Evolutionary conservation across 2,797 vertebrate genomes (phyloP).

Genomic region (Meriones psammophilus): DNA sequence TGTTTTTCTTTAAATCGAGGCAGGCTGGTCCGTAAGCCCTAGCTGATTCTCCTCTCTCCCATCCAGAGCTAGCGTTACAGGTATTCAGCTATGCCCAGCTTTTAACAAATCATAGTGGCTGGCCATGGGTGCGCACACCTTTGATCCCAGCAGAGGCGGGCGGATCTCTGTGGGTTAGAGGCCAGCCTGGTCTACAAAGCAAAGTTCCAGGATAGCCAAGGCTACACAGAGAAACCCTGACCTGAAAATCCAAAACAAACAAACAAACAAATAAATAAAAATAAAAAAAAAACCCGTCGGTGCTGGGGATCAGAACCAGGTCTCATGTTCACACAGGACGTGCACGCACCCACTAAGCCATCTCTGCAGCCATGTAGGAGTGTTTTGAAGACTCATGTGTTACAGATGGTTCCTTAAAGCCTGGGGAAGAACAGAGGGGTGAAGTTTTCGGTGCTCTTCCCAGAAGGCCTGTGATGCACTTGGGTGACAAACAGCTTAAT

Average conservation of each 20-base stretch:
- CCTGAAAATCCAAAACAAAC: not conserved
- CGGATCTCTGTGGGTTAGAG: not conserved
- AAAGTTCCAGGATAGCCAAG: not conserved
- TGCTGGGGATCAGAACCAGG: not conserved
- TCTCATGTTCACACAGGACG: too few species aligned
- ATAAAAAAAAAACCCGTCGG: not conserved
- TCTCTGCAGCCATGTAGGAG: not conserved
- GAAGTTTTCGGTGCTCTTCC: not conserved
- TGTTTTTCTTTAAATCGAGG: too few species aligned
- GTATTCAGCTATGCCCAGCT: not conserved
- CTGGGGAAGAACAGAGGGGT: conserved; percentile 38
- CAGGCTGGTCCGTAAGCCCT: not conserved
- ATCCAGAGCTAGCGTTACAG: not conserved
- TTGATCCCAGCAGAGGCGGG: not conserved
- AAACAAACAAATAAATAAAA: not conserved
- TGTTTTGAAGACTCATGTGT: conserved; percentile 27
- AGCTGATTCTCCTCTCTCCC: not conserved
- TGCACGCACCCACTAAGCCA: not conserved
- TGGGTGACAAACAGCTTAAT: not conserved
- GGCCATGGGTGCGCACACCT: not conserved
- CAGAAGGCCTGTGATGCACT: not conserved
- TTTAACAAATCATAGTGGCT: not conserved
- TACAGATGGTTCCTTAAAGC: not conserved
- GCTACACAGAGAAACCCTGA: not conserved
- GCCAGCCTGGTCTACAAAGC: not conserved